A percentile compares a stretch with the other conserved stretches of the same genome.
Conservation (phyloP, 2,797 vertebrate species). For the Pipistrellus pygmaeus region DNA sequence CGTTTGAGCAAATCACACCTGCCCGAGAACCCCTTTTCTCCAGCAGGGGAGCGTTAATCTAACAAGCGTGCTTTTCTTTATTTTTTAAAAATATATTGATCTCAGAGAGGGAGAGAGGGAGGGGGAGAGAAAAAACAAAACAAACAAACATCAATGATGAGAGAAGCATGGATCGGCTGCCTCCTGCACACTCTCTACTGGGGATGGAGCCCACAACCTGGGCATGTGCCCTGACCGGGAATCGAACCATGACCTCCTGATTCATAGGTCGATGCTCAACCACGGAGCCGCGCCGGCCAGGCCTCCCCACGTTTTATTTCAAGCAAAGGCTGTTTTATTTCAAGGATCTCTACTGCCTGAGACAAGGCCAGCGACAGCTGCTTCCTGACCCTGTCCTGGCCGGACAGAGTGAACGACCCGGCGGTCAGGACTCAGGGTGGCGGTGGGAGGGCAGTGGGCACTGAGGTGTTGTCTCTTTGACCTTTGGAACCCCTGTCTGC, state of each 20-base stretch:
- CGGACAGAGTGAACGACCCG: background rate
- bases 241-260: too few species aligned
- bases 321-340: background rate
- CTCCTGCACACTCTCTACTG: too few species aligned
- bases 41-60: background rate
- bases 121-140: too few species aligned
- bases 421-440: background rate
- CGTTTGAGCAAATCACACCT: conserved; percentile 49
- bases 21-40: conserved; percentile 28
- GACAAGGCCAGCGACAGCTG: background rate
- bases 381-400: background rate
- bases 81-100: too few species aligned
- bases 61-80: background rate
- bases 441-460: conserved; percentile 44
- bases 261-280: too few species aligned
- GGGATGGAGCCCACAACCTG: background rate
- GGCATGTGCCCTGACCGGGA: too few species aligned
- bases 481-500: conserved; percentile 79
- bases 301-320: background rate
- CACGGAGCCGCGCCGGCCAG: too few species aligned
- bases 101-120: too few species aligned
- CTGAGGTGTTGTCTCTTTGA: conserved; percentile 78
- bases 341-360: background rate
- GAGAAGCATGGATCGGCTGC: too few species aligned
- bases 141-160: too few species aligned